Percentiles rank a stretch among this genome's conserved stretches.
Evolutionary conservation across 2,113 vertebrate species (phyloP).

Genomic region (Rostratula benghalensis): DNA sequence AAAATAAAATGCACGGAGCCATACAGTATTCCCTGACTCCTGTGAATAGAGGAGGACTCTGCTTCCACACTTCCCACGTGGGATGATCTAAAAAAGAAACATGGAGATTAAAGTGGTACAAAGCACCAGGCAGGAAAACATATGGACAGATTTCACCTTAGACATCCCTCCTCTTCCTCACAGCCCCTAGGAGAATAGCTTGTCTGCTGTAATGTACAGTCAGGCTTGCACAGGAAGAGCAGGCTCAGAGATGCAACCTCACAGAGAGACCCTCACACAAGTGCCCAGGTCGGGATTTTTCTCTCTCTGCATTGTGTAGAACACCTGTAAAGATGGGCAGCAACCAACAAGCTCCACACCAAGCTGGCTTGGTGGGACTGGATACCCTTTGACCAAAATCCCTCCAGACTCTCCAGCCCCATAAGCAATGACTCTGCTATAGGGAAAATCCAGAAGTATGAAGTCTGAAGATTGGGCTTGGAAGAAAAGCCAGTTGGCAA

Average conservation of each 20-base stretch:
- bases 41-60: not conserved
- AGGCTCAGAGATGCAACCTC: not conserved
- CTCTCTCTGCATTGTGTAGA: not conserved
- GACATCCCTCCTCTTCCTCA: not conserved
- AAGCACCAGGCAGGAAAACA: not conserved
- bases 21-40: not conserved
- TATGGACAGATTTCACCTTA: not conserved
- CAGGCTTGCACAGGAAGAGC: not conserved
- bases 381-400: not conserved
- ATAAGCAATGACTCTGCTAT: not conserved
- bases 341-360: not conserved
- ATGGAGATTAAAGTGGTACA: not conserved
- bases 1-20: not conserved
- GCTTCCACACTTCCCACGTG: not conserved
- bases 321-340: not conserved
- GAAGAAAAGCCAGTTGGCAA: not conserved
- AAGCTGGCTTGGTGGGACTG: not conserved
- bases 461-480: not conserved
- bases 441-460: not conserved
- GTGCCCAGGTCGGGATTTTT: not conserved
- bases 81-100: not conserved
- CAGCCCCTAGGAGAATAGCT: not conserved
- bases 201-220: accelerated
- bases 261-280: not conserved
- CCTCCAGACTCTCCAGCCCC: not conserved